Evolutionary conservation across 2,888 invertebrate genomes (phyloP), one percentile per base, ranked within the genome.

Genomic region (Drosophila emarginata): DNA sequence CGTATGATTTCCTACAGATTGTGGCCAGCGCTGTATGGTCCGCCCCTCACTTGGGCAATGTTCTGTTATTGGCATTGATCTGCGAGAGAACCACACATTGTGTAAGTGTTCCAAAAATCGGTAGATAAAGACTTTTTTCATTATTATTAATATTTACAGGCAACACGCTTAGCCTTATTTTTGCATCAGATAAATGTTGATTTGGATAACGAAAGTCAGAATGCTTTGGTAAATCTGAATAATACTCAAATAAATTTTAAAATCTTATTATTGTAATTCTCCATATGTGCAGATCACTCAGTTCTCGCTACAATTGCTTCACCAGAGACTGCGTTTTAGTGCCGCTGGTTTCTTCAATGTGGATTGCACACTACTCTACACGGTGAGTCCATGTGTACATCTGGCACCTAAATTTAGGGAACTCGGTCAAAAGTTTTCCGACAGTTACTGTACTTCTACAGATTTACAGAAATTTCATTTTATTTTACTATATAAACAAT

Each of bases 281-380:
- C 1, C 5, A 4, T 7, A 11, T 1, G 7, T 14, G 0, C 57
- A 93, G 93, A 91, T 93, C 60, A 92, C 92, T 71, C 92, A 92
- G 77, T 93, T 92, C 73, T 93, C 93, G 0, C 76, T 93, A 57
- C 92, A 93, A 78, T 82, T 93, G 71, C 74, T 93, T 0, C 93
- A 93, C 76, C 93, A 93, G 74, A 91, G 91, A 67, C 78, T 93
- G 0, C 74, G 88, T 40, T 93, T 93, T 67, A 91, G 92, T 1
- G 93, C 92, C 4, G 91, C 92, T 56, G 93, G 93, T 37, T 93
- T 93, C 75, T 93, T 93, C 61, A 90, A 85, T 12, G 89, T 93
- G 1, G 92, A 93, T 74, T 92, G 92, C 64, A 91, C 92, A 1
- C 78, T 93, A 1, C 79, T 93, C 1, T 93, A 92, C 70, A 91